A percentile compares a stretch with the other conserved stretches of the same genome.
Evolutionary conservation across 2,797 vertebrate species (phyloP).

Genomic region (Brachyalestes nurse): DNA sequence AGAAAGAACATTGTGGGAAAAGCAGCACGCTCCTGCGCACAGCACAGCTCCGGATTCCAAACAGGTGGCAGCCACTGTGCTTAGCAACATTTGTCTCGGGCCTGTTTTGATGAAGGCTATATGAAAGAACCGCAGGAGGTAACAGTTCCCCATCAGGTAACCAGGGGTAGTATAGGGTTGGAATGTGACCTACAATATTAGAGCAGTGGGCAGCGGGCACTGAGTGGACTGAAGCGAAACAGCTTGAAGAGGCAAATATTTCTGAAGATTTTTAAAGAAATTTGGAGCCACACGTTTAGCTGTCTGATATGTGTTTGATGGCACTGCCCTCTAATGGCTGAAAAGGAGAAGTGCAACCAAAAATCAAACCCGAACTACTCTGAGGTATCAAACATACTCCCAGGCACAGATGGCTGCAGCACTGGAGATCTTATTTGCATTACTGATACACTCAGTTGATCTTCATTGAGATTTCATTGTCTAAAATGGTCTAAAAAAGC

Average conservation of each 20-base stretch:
- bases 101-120: constrained; percentile 64
- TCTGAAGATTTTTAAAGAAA: constrained; percentile 12
- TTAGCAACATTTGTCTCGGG: constrained; percentile 85
- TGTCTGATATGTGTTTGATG: constrained; percentile 3
- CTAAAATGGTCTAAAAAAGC: too few species aligned
- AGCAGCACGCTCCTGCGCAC: constrained; percentile 76
- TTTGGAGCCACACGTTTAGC: background rate
- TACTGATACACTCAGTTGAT: too few species aligned
- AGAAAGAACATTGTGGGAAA: constrained; percentile 89
- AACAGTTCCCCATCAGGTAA: constrained; percentile 83
- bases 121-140: constrained; percentile 79
- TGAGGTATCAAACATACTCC: background rate
- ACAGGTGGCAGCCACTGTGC: constrained; percentile 82
- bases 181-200: constrained; percentile 75
- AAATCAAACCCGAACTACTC: background rate
- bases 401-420: too few species aligned
- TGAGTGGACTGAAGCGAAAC: constrained; percentile 35
- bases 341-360: constrained; percentile 6
- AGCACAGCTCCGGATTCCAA: constrained; percentile 80
- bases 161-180: constrained; percentile 71
- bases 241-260: constrained; percentile 28
- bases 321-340: constrained; percentile 47
- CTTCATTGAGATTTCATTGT: too few species aligned
- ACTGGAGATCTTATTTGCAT: too few species aligned
- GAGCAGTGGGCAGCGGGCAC: constrained; percentile 61